These are phyloP conservation scores for Agrotis puta DNA, from an alignment of 2,888 invertebrate species.

Conservation along the genomic window DNA sequence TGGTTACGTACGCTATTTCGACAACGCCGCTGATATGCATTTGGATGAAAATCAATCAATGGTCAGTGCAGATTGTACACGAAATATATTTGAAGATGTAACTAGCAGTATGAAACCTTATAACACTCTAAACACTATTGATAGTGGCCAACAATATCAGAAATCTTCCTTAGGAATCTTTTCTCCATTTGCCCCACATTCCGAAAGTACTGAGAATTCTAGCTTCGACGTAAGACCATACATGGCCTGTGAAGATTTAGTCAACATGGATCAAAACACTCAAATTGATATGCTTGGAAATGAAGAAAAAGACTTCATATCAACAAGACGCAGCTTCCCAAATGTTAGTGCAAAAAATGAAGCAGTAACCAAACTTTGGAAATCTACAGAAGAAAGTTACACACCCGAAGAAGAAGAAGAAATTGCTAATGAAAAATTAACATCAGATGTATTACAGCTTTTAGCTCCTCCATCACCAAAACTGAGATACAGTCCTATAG, in stretches of 20 bases:
- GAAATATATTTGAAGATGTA: conserved; percentile 79
- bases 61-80: conserved; percentile 84
- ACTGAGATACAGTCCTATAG: conserved; percentile 74
- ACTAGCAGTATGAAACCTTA: conserved; percentile 63
- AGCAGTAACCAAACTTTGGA: conserved; percentile 82
- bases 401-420: conserved; percentile 73
- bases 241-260: conserved; percentile 93
- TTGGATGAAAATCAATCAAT: conserved; percentile 73
- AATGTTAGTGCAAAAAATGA: conserved; percentile 90
- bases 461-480: conserved; percentile 86
- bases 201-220: conserved; percentile 91
- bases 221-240: conserved; percentile 91
- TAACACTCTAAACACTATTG: conserved; percentile 63
- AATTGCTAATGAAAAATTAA: conserved; percentile 68
- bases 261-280: conserved; percentile 92
- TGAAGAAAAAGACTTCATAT: conserved; percentile 80
- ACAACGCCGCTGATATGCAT: conserved; percentile 87
- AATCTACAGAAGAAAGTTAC: conserved; percentile 85
- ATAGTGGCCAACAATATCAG: conserved; percentile 65
- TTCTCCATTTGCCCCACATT: conserved; percentile 87
- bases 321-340: conserved; percentile 93
- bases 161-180: conserved; percentile 66
- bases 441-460: conserved; percentile 77
- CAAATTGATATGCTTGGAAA: conserved; percentile 86
- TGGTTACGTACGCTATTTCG: conserved; percentile 93